Percentiles rank a stretch among this genome's conserved stretches.
Evolutionary conservation across 2,888 invertebrate species (phyloP).

Genomic region (Drosophila fungiperda): DNA sequence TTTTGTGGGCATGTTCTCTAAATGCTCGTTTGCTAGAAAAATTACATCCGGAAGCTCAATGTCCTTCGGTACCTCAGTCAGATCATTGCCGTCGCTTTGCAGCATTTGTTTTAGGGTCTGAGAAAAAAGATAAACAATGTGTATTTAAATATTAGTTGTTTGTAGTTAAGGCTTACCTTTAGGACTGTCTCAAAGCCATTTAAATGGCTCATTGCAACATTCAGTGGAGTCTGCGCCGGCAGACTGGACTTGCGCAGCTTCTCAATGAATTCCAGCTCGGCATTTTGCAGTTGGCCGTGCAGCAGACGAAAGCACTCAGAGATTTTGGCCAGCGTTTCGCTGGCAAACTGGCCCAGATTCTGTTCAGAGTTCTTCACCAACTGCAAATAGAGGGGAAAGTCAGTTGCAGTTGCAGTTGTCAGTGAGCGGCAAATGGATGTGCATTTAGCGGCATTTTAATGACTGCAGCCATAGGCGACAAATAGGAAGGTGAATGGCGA

Average conservation of each 20-base stretch:
- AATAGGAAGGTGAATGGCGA: slow-evolving; percentile 58
- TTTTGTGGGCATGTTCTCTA: slow-evolving; percentile 74
- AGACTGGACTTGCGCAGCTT: slow-evolving; percentile 70
- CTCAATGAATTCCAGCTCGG: slow-evolving; percentile 73
- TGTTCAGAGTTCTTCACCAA: slow-evolving; percentile 72
- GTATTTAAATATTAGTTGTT: neutral
- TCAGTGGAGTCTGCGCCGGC: slow-evolving; percentile 69
- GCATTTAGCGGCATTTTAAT: slow-evolving; percentile 59
- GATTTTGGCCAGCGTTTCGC: slow-evolving; percentile 68
- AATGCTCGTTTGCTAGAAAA: slow-evolving; percentile 42
- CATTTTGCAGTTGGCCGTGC: slow-evolving; percentile 81
- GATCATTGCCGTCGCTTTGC: slow-evolving; percentile 29
- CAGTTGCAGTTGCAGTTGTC: neutral
- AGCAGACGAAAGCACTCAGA: slow-evolving; percentile 77
- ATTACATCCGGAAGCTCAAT: slow-evolving; percentile 67
- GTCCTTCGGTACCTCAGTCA: slow-evolving; percentile 52
- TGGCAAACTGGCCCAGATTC: slow-evolving; percentile 74
- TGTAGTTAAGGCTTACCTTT: slow-evolving; percentile 56
- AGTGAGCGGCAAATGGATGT: neutral
- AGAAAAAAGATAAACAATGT: neutral
- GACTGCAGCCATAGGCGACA: slow-evolving; percentile 4
- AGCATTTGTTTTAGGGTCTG: slow-evolving; percentile 68
- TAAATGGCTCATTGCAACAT: slow-evolving; percentile 63
- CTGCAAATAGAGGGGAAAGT: slow-evolving; percentile 53
- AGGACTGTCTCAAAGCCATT: slow-evolving; percentile 66